Base-by-base conservation (phyloP, 2,113 vertebrate species). In the Rhinichthys klamathensis region DNA sequence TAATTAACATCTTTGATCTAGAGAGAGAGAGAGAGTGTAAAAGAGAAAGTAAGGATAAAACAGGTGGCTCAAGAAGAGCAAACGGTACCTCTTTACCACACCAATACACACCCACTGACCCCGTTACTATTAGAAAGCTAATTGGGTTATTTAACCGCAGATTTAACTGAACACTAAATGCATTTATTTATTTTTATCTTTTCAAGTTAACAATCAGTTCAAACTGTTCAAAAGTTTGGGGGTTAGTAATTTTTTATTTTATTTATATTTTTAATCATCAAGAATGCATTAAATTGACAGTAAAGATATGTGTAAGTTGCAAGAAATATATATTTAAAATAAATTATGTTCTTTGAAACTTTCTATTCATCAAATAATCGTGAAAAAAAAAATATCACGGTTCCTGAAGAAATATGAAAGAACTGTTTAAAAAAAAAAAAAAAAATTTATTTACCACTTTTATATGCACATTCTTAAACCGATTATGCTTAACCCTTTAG, bases 1-100 rank as follows among this genome's bases (percentile, higher is more conserved):
- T 65, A 80, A 80, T 80, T 80, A 80, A 80, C 78, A 63, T 80
- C 58, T 80, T 80, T 80, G 58, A 80, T 80, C 38, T 80, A 49
- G 44, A 75, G 72, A 49, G 77, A 79, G 54, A 61, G 35, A 63
- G 23, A 61, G 32, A 6, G 13, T 60, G 54, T 1, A 25, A 56
- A 12, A 41, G 56, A 79, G 77, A 80, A 61, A 61, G 58, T 44
- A 27, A 38, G 38, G 2, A 80, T 63, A 21, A 21, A 80, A 80
- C 78, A 80, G 78, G 58, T 77, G 49, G 25, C 49, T 77, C 49
- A 21, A 74, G 41, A 74, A 44, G 38, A 44, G 70, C 70, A 25
- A 73, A 25, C 38, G 11, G 35, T 13, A 18, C 4, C 44, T 76
- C 32, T 54, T 54, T 30, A 18, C 74, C 16, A 30, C 74, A 32